phyloP scores from a whole-genome alignment of 1,140 invertebrate species.

The Drosophila erecta region DNA sequence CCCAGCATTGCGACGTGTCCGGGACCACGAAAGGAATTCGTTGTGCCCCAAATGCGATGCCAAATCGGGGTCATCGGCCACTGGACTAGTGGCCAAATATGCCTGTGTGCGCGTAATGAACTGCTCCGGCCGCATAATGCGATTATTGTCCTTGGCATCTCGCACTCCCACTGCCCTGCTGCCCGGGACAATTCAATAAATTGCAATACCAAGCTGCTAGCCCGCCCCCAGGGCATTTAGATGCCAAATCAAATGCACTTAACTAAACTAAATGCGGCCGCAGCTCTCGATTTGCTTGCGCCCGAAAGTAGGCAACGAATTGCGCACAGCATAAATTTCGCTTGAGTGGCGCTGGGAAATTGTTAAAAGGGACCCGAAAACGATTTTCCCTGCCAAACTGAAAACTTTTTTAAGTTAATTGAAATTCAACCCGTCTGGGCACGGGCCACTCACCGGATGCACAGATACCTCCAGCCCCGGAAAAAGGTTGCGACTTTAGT shows the following conservation, averaged over 20 bases:
- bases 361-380: slow-evolving; percentile 49
- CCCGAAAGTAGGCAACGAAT: slow-evolving; percentile 62
- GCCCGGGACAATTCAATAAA: slow-evolving; percentile 71
- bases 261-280: slow-evolving; percentile 71
- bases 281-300: neutral
- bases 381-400: slow-evolving; percentile 5
- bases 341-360: slow-evolving; percentile 42
- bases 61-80: slow-evolving; percentile 54
- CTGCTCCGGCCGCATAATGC: slow-evolving; percentile 58
- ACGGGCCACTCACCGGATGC: slow-evolving; percentile 2
- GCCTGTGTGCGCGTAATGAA: slow-evolving; percentile 36
- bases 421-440: slow-evolving; percentile 42
- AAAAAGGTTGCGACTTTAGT: slow-evolving; percentile 46
- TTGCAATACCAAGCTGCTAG: slow-evolving; percentile 66
- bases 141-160: slow-evolving; percentile 68
- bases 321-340: slow-evolving; percentile 43
- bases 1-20: slow-evolving; percentile 58
- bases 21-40: slow-evolving; percentile 41
- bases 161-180: neutral
- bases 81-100: slow-evolving; percentile 31
- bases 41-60: slow-evolving; percentile 36
- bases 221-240: slow-evolving; percentile 35
- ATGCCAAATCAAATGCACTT: slow-evolving; percentile 79
- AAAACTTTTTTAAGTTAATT: slow-evolving; percentile 80
- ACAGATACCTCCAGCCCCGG: neutral